A percentile compares a stretch with the other conserved stretches of the same genome.
These are phyloP conservation scores for Spinus pinus DNA, from an alignment of 2,797 vertebrate species.

Conservation along the genomic window DNA sequence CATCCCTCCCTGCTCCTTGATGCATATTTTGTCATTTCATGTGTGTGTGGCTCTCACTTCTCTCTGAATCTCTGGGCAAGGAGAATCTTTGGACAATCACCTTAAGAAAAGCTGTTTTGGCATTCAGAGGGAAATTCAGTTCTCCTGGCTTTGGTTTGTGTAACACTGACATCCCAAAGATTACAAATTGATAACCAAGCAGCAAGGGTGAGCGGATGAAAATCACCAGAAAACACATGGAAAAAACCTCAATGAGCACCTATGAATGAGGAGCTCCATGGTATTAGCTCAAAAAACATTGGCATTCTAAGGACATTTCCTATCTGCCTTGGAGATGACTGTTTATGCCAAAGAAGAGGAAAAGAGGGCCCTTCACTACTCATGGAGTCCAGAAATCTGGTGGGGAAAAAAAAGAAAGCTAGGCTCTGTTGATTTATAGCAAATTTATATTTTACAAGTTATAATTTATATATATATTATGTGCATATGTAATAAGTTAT, in stretches of 20 bases:
- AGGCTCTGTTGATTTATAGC: neutral
- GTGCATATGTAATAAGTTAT: neutral
- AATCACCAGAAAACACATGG: rapidly evolving
- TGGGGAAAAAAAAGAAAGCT: neutral
- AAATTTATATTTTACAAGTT: neutral
- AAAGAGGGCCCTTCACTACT: neutral
- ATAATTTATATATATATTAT: neutral
- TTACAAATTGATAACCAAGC: neutral
- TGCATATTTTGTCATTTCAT: neutral
- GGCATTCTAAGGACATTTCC: neutral
- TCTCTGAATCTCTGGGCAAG: neutral
- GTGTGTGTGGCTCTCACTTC: neutral
- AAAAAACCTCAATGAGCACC: neutral
- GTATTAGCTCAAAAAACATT: neutral
- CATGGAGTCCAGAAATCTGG: neutral
- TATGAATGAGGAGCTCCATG: neutral
- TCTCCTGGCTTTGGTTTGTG: neutral
- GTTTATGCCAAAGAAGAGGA: neutral
- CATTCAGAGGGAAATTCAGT: neutral
- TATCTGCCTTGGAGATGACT: neutral
- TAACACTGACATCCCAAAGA: neutral
- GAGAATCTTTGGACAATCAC: neutral
- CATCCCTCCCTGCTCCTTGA: too few species aligned
- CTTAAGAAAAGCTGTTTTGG: neutral
- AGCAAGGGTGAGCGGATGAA: neutral